phyloP scores from a whole-genome alignment of 1,140 invertebrate species.

The Patella vulgata region DNA sequence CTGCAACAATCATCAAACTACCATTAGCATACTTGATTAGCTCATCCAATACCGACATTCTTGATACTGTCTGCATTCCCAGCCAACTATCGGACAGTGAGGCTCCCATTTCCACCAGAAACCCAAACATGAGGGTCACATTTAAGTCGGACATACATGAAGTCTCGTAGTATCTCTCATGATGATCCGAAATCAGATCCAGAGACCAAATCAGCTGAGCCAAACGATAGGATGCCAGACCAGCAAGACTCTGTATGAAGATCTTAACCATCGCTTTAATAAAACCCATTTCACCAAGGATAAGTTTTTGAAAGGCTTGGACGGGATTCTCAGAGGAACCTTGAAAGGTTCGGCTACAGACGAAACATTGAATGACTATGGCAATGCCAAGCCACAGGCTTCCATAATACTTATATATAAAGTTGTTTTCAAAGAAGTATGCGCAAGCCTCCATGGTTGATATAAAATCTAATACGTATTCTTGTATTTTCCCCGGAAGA shows the following conservation, averaged over 20 bases:
- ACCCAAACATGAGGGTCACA: slow-evolving; percentile 43
- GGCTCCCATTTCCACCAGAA: slow-evolving; percentile 51
- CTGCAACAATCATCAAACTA: slow-evolving; percentile 55
- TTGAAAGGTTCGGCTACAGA: slow-evolving; percentile 52
- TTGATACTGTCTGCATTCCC: slow-evolving; percentile 46
- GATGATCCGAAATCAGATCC: slow-evolving; percentile 57
- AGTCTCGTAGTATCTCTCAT: slow-evolving; percentile 51
- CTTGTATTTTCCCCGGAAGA: slow-evolving; percentile 30
- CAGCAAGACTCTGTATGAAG: slow-evolving; percentile 45
- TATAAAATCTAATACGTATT: slow-evolving; percentile 44
- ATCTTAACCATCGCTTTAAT: slow-evolving; percentile 41
- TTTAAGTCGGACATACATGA: slow-evolving; percentile 47
- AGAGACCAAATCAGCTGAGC: slow-evolving; percentile 55
- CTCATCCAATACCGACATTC: slow-evolving; percentile 44
- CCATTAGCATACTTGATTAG: slow-evolving; percentile 50
- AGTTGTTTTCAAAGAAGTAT: slow-evolving; percentile 61
- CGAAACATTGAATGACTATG: slow-evolving; percentile 49
- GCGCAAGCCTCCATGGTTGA: slow-evolving; percentile 58
- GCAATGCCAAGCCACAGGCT: slow-evolving; percentile 48
- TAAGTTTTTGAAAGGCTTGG: slow-evolving; percentile 43
- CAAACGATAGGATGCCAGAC: slow-evolving; percentile 54
- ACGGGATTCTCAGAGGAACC: slow-evolving; percentile 55
- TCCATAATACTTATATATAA: slow-evolving; percentile 57
- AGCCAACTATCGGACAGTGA: slow-evolving; percentile 56
- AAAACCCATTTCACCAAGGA: slow-evolving; percentile 29